Base-by-base conservation (phyloP, 2,888 invertebrate species). In the Noctua comes region DNA sequence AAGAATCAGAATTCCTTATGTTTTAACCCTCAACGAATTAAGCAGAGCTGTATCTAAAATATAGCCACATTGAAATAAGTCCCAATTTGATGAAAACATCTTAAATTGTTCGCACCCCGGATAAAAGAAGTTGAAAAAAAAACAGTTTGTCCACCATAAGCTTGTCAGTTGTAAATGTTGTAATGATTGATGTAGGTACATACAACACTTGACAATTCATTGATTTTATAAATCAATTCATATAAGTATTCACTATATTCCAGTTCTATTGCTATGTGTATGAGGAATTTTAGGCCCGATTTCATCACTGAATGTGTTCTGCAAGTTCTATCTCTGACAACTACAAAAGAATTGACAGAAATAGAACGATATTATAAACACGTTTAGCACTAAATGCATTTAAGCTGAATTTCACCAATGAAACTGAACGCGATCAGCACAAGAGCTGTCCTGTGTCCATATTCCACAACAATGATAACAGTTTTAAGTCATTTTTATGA, bases 111-210 rank as follows among this genome's bases (percentile, higher is more conserved):
- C 24, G 57, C 18, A 77, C 8, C n/a, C 11, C 4, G 31, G 11
- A 27, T 18, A 40, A 21, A 43, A 65, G 24, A 62, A 62, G 21
- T 27, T 48, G 18, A 64, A 31, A 78, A 36, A 65, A 76, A 48
- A 40, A n/a, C 18, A 16, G n/a, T 36, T 46, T 31, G 31, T 31
- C 11, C n/a, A 57, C 57, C n/a, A n/a, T n/a, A 51, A n/a, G 1
- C n/a, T 54, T 24, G 24, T 54, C 24, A 24, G 36, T 36, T 36
- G 36, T 36, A 36, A 51, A 7, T 51, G 24, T 54, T 54, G 11
- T 24, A 54, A 8, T 54, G n/a, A 11, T 11, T 54, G 10, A 54
- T 54, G 3, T 24, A 24, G 24, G 54, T 24, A 54, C 10, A 10
- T 62, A 31, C 62, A 7, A 31, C 18, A 62, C 31, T 8, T 18